Base-by-base conservation (phyloP, 2,113 vertebrate genomes). In the Cariama cristata region DNA sequence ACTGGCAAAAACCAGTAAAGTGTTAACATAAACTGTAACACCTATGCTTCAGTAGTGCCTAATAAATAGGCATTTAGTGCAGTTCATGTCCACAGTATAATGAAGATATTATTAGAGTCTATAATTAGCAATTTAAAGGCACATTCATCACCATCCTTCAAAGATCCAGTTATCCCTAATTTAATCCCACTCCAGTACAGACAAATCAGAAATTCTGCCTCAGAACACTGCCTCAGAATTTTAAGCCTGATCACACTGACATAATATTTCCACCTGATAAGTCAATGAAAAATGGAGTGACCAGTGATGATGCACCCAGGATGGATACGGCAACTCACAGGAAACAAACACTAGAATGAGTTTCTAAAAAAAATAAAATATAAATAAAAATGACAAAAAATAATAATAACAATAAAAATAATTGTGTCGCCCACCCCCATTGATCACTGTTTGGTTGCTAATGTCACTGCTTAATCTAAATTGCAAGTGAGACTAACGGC, bases 381-480 rank as follows among this genome's bases (percentile, higher is more conserved):
- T 19, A 38, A 67, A 40, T 22, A 42, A 63, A 10, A 16, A 11
- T 23, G 11, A 56, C 26, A 15, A 35, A 16, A 47, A 20, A n/a
- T 4, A 15, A 12, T 13, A 16, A 15, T 21, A 22, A 38, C 5
- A 40, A 49, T 38, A 26, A 3, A 55, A 67, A 28, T 22, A 19
- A 74, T 11, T 42, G 30, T 47, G 27, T 2, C 22, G 23, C 32
- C 22, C 40, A 28, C 33, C 22, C 66, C 47, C 47, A 45, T 3
- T 21, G 75, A 40, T 80, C 40, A 28, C 59, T 50, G 23, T 9
- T n/a, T 2, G 20, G 89, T 85, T 94, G 49, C 73, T 58, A 82
- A 35, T 44, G 93, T 79, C 93, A 79, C 86, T 42, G 73, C 83
- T 82, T 92, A 71, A 94, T 93, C 93, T 88, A 91, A 89, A 94